Evolutionary conservation across 1,140 invertebrate genomes (phyloP).

Genomic region (Notospermus geniculatus): DNA sequence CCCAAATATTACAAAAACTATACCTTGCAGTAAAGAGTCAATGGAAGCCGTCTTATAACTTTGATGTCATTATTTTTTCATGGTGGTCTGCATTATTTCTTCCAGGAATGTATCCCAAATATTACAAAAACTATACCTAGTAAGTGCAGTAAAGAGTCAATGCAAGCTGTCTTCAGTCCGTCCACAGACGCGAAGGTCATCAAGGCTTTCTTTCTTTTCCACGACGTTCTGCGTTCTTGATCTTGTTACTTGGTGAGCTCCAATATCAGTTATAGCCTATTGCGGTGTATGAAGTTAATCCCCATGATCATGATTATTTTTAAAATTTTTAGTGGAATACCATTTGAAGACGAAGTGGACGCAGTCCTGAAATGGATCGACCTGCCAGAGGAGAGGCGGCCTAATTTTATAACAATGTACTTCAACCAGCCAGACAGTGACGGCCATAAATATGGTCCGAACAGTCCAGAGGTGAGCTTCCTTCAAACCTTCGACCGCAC

Average conservation of each 20-base stretch:
- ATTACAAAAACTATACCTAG: constrained; percentile 47
- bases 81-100: constrained; percentile 11
- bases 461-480: constrained; percentile 25
- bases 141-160: constrained; percentile 21
- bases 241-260: too few species aligned
- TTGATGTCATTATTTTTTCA: not conserved
- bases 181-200: too few species aligned
- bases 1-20: constrained; percentile 37
- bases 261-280: not conserved
- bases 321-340: constrained; percentile 40
- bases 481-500: too few species aligned
- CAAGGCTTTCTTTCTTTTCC: too few species aligned
- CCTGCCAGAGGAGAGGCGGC: constrained; percentile 1
- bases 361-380: constrained; percentile 66
- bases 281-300: not conserved
- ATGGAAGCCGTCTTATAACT: not conserved
- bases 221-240: too few species aligned
- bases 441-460: constrained; percentile 54
- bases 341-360: constrained; percentile 63
- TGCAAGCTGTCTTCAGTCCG: not conserved
- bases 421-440: constrained; percentile 71
- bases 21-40: constrained; percentile 37
- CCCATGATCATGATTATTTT: too few species aligned
- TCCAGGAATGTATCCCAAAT: constrained; percentile 37
- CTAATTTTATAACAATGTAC: constrained; percentile 62